These are phyloP conservation scores for Lithophane leautieri DNA, from an alignment of 2,888 invertebrate species.

Conservation along the genomic window DNA sequence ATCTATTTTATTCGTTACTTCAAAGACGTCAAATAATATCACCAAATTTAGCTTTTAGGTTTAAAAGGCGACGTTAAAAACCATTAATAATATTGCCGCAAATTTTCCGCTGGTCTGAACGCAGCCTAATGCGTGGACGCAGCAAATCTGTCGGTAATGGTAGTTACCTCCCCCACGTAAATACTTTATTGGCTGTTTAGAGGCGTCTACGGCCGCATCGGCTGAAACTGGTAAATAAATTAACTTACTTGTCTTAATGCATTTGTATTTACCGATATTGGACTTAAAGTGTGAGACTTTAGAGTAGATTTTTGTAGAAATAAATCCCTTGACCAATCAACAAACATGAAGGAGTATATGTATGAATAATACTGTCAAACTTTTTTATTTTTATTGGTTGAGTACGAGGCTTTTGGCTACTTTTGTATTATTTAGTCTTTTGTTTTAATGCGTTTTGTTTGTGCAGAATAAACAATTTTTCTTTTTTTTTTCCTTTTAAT, in stretches of 20 bases:
- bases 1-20: neutral
- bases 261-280: constrained; percentile 8
- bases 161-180: constrained; percentile 56
- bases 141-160: constrained; percentile 48
- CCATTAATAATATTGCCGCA: neutral
- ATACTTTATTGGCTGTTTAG: constrained; percentile 64
- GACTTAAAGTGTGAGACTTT: neutral
- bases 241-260: constrained; percentile 35
- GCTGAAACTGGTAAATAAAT: constrained; percentile 22
- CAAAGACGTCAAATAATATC: neutral
- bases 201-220: constrained; percentile 26
- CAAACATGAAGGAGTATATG: too few relatives aligned
- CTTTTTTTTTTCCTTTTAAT: too few relatives aligned
- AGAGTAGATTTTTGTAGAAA: constrained; percentile 4
- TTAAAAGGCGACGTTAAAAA: neutral
- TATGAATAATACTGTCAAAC: too few relatives aligned
- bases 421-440: too few relatives aligned
- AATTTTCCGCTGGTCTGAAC: neutral
- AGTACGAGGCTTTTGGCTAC: too few relatives aligned
- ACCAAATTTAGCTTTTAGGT: neutral
- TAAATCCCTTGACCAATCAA: too few relatives aligned
- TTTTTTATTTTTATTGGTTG: too few relatives aligned
- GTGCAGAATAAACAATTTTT: too few relatives aligned
- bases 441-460: too few relatives aligned
- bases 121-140: constrained; percentile 40